Evolutionary conservation across 2,113 vertebrate genomes (phyloP).

Genomic region (Xiphias gladius): DNA sequence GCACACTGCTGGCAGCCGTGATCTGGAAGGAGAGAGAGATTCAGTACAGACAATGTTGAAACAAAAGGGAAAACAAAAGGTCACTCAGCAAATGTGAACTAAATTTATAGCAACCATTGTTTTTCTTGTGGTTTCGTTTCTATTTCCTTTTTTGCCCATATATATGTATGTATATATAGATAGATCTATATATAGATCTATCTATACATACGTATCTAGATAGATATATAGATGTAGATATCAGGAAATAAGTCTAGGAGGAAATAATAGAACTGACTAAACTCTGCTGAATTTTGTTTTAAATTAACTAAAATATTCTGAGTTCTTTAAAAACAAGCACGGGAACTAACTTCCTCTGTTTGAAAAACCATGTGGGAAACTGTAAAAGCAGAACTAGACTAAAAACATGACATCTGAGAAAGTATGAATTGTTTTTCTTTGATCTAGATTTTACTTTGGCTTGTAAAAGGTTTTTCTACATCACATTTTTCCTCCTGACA

Average conservation of each 20-base stretch:
- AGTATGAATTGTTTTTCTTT: neutral
- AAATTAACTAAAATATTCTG: neutral
- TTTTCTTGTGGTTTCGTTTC: neutral
- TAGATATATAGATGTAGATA: too few species aligned
- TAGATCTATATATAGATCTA: too few species aligned
- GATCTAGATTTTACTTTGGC: neutral
- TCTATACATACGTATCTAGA: neutral
- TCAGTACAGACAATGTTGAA: neutral
- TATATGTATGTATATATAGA: neutral
- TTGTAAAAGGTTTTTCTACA: neutral
- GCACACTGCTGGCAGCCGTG: constrained; percentile 46
- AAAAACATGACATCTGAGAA: neutral
- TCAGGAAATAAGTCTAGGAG: neutral
- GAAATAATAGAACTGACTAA: neutral
- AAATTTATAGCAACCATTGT: neutral
- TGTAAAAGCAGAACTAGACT: constrained; percentile 41
- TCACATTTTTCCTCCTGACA: neutral
- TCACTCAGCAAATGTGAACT: neutral
- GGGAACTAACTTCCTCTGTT: constrained; percentile 25
- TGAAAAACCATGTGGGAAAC: neutral
- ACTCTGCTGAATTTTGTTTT: neutral
- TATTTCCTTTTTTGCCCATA: neutral
- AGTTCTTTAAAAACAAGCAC: constrained; percentile 3
- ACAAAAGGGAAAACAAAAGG: neutral
- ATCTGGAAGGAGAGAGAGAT: constrained; percentile 22